These are phyloP conservation scores for Lithophane ornitopus DNA, from an alignment of 2,888 invertebrate species.

Conservation along the genomic window DNA sequence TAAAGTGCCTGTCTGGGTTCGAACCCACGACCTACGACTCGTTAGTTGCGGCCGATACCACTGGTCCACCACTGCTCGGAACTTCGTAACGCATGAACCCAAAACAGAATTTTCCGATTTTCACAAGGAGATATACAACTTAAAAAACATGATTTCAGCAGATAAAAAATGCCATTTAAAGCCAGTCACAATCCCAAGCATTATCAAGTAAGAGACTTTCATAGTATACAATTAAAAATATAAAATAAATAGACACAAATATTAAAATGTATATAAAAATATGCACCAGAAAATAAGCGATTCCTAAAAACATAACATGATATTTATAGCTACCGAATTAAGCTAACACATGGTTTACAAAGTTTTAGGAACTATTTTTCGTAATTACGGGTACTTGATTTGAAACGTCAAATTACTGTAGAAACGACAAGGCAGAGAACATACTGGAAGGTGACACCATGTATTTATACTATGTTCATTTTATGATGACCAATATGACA, in stretches of 20 bases:
- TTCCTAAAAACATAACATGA: slow-evolving; percentile 55
- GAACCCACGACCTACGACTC: too few species aligned
- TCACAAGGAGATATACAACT: too few species aligned
- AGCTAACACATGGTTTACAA: slow-evolving; percentile 64
- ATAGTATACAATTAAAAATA: slow-evolving; percentile 60
- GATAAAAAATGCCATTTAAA: not conserved
- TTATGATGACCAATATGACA: not conserved
- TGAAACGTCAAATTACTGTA: slow-evolving; percentile 42
- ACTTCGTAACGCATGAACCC: not conserved
- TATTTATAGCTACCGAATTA: slow-evolving; percentile 62
- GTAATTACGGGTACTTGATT: slow-evolving; percentile 30
- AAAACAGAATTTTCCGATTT: too few species aligned
- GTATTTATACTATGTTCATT: slow-evolving; percentile 1
- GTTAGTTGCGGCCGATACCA: too few species aligned
- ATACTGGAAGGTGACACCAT: not conserved
- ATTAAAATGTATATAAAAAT: slow-evolving; percentile 66
- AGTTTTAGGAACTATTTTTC: slow-evolving; percentile 68
- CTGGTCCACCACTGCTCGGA: too few species aligned
- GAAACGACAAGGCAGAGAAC: not conserved
- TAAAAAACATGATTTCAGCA: not conserved
- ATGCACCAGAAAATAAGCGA: slow-evolving; percentile 65
- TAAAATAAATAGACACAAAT: slow-evolving; percentile 68
- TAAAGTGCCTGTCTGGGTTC: too few species aligned
- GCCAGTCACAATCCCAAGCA: slow-evolving; percentile 19
- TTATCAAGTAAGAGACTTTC: slow-evolving; percentile 45